Percentiles rank a stretch among this genome's conserved stretches.
Evolutionary conservation across 2,888 invertebrate genomes (phyloP).

Genomic region (Asteroscopus sphinx): DNA sequence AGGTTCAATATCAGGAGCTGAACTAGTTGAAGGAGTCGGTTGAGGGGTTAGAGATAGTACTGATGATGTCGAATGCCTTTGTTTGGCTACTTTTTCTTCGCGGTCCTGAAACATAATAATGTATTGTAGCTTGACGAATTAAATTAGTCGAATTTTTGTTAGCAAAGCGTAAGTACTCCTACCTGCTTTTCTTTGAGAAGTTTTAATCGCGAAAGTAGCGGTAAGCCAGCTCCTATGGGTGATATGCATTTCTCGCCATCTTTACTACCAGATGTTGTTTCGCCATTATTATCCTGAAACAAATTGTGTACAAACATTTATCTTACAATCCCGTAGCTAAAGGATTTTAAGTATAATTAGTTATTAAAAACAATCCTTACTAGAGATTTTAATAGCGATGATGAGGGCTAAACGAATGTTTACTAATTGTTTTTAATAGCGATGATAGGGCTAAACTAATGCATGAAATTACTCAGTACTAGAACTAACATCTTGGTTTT

Average conservation of each 20-base stretch:
- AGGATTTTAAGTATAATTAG: no score
- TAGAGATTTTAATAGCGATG: no score
- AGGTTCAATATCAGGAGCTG: constrained; percentile 88
- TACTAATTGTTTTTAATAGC: no score
- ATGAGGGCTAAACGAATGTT: no score
- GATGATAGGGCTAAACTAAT: no score
- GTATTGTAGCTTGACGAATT: not conserved
- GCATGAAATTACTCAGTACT: not conserved
- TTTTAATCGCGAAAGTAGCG: constrained; percentile 93
- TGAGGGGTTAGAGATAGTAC: constrained; percentile 83
- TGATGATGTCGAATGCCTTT: constrained; percentile 80
- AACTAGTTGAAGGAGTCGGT: constrained; percentile 91
- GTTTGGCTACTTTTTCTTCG: constrained; percentile 87
- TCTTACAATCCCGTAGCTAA: no score
- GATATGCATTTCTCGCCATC: constrained; percentile 91
- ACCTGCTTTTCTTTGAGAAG: constrained; percentile 96
- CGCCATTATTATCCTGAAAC: constrained; percentile 82
- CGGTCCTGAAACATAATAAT: constrained; percentile 75
- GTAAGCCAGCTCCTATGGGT: constrained; percentile 95
- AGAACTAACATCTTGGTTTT: constrained; percentile 74
- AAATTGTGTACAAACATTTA: no score
- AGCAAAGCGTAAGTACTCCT: constrained; percentile 3
- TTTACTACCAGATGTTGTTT: constrained; percentile 81
- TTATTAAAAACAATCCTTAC: no score
- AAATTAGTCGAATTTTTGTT: not conserved